A percentile compares a stretch with the other conserved stretches of the same genome.
phyloP scores from a whole-genome alignment of 2,113 vertebrate species.

The Prionailurus viverrinus region DNA sequence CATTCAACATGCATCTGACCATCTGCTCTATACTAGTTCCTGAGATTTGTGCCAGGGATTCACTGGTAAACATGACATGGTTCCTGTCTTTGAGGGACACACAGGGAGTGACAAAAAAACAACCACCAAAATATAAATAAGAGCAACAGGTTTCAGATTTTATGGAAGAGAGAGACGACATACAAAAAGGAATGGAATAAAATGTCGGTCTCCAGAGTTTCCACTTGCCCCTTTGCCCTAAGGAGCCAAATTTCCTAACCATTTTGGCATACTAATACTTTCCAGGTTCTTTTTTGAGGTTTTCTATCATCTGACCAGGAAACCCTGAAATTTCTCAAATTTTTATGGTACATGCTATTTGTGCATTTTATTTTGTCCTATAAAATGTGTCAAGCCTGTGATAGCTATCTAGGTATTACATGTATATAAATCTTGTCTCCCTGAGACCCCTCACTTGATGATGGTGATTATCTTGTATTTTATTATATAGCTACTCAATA shows the following conservation, averaged over 20 bases:
- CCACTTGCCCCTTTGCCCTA: neutral
- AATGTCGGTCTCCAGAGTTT: neutral
- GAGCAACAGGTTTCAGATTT: neutral
- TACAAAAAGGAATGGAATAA: neutral
- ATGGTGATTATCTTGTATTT: constrained; percentile 15
- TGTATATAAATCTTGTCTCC: constrained; percentile 5
- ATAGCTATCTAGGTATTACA: neutral
- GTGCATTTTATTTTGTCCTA: neutral
- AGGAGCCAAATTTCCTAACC: neutral
- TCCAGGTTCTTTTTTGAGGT: neutral
- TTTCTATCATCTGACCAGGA: neutral
- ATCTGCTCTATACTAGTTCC: neutral
- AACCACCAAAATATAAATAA: neutral
- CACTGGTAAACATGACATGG: neutral
- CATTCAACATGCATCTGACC: neutral
- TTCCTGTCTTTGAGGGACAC: neutral
- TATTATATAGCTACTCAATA: neutral
- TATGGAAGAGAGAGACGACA: neutral
- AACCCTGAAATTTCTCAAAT: neutral
- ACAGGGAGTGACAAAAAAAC: neutral
- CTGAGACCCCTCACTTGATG: neutral
- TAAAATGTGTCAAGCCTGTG: neutral
- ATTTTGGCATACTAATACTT: neutral
- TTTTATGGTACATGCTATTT: neutral
- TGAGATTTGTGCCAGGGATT: neutral